Evolutionary conservation across 2,888 invertebrate species (phyloP), one percentile per base, ranked within the genome.

Genomic region (Drosophila neutralis): DNA sequence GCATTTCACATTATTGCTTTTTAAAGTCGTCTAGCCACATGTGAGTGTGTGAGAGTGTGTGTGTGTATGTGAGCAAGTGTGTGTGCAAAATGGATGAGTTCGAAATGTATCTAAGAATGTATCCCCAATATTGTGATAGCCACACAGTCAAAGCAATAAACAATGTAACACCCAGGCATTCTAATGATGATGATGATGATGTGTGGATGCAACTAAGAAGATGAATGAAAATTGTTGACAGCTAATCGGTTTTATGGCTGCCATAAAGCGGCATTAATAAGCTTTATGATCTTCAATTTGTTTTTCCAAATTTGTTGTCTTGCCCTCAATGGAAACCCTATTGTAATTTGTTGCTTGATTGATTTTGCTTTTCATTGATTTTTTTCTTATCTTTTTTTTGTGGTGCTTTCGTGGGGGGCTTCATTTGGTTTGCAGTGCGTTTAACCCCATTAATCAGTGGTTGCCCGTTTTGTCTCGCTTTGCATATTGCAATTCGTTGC

Each of bases 371-470:
- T 54, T 31, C 33, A 57, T 67, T 57, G 45, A 33, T 35, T 68
- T 65, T 76, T 58, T 59, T 72, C 8, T 4, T 4, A 33, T 10
- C n/a, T 24, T 48, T 61, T 31, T 51, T 63, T 24, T 2, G 11
- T 21, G 35, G n/a, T 48, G 52, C 21, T 48, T 63, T 24, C 7
- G 45, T 7, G 21, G 48, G 35, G 60, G 45, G 38, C 49, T 66
- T 66, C 57, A 73, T 64, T 70, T 66, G 60, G 56, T 11, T 27
- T 49, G 60, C 63, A 35, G 42, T 62, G 51, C 76, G 63, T 75
- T 82, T 82, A 77, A 82, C 79, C 79, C 89, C 83, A 88, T 87
- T 87, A 89, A 87, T 87, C 87, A 87, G 79, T 78, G 73, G 73
- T 21, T 21, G 35, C 59, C 36, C 61, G 45, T 48, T 48, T 70